Base-by-base conservation (phyloP, 2,113 vertebrate species). In the Numenius arquata region DNA sequence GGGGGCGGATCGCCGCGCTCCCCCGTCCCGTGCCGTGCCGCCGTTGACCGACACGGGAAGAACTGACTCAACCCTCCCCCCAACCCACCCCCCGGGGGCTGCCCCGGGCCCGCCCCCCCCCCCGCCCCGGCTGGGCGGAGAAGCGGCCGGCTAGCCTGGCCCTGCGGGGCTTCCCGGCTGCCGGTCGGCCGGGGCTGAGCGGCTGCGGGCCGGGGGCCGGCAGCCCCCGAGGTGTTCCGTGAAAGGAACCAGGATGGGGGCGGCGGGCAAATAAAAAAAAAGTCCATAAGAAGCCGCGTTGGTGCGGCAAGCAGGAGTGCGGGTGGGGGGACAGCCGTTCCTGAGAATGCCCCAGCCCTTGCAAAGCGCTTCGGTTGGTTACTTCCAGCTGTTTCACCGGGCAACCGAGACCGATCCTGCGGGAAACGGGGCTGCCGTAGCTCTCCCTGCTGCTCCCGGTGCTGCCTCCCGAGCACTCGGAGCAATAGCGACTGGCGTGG, bases 281-380 rank as follows among this genome's bases (percentile, higher is more conserved):
- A 67, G 45, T 3, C 13, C 50, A 0, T 12, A 12, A 8, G n/a
- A 8, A 27, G 41, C 45, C 20, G 27, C 2, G 53, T 25, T 5
- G 36, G 38, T 58, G 74, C 34, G 5, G 62, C 19, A 8, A 29
- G 52, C 50, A 3, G 47, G 62, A 25, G 32, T 15, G 62, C 38
- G 20, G 50, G 40, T 3, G 53, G 61, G 22, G 38, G 55, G 18
- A 3, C 36, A 20, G 78, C 7, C 52, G 7, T 6, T 55, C 27
- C 18, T 30, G 1, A 2, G 62, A 29, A 2, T 3, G 26, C 22
- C 38, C 2, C 32, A 0, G 19, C 12, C 6, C 17, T 14, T 15
- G 70, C 40, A 7, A 2, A 52, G 40, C 3, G 13, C 50, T 18
- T 11, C 9, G 1, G 41, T 19, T 34, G 30, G 29, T 25, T 25